Conservation (phyloP, 2,797 vertebrate species). For the Discoglossus pictus region DNA sequence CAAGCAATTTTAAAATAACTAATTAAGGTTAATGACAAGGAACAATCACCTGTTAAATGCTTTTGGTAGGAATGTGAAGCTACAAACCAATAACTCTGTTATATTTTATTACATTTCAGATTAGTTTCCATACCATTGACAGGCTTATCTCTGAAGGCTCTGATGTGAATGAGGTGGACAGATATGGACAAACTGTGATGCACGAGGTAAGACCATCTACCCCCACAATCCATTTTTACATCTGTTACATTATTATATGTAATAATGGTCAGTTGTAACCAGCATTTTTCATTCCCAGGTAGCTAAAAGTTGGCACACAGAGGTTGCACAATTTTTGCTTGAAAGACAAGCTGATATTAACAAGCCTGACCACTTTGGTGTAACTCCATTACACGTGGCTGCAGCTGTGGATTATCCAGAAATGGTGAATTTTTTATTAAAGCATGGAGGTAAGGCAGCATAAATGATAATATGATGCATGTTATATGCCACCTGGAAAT, state of each 20-base stretch:
- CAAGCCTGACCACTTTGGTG: slow-evolving; percentile 31
- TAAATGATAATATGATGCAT: too few relatives aligned
- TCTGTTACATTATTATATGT: not conserved
- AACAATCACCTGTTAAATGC: too few relatives aligned
- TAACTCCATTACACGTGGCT: slow-evolving; percentile 48
- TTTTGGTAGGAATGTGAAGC: too few relatives aligned
- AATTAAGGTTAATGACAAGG: too few relatives aligned
- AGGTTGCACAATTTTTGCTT: slow-evolving; percentile 42
- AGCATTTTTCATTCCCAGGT: slow-evolving; percentile 32
- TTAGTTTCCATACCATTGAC: slow-evolving; percentile 53
- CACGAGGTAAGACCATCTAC: slow-evolving; percentile 58
- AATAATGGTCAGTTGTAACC: too few relatives aligned
- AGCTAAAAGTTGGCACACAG: slow-evolving; percentile 43
- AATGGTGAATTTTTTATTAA: slow-evolving; percentile 43
- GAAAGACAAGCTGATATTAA: slow-evolving; percentile 39
- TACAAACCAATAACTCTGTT: too few relatives aligned
- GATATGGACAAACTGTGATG: slow-evolving; percentile 63
- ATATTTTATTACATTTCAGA: slow-evolving; percentile 27
- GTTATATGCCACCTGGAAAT: too few relatives aligned
- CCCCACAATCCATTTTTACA: not conserved
- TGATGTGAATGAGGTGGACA: slow-evolving; percentile 60
- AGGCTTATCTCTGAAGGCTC: slow-evolving; percentile 56
- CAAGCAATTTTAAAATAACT: too few relatives aligned
- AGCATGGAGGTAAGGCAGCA: slow-evolving; percentile 32
- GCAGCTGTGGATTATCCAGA: slow-evolving; percentile 47